Percentiles rank a stretch among this genome's conserved stretches.
These are phyloP conservation scores for Bhutanitis thaidina DNA, from an alignment of 2,888 invertebrate species.

Conservation along the genomic window DNA sequence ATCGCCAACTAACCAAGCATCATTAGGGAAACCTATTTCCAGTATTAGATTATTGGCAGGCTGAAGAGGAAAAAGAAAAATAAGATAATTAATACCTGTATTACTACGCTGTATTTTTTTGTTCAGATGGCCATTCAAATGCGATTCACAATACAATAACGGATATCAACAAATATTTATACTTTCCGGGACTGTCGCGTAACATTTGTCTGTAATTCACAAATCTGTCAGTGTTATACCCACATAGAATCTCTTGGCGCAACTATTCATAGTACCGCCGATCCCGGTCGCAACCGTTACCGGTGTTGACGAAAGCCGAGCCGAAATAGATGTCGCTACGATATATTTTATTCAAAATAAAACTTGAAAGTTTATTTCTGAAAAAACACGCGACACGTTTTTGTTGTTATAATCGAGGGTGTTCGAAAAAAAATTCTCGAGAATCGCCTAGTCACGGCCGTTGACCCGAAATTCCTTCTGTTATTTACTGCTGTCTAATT, in stretches of 20 bases:
- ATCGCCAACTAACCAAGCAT: too few species aligned
- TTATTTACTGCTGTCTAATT: slow-evolving; percentile 52
- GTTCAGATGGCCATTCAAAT: too few species aligned
- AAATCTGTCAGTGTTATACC: slow-evolving; percentile 68
- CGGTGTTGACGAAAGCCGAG: slow-evolving; percentile 58
- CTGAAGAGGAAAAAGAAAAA: too few species aligned
- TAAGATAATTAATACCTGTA: too few species aligned
- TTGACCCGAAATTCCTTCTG: slow-evolving; percentile 58
- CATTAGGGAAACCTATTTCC: too few species aligned
- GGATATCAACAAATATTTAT: slow-evolving; percentile 23
- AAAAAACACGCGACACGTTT: slow-evolving; percentile 48
- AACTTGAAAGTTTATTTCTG: slow-evolving; percentile 51
- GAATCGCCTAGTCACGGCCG: slow-evolving; percentile 39
- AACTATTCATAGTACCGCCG: slow-evolving; percentile 60
- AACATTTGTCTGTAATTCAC: slow-evolving; percentile 62
- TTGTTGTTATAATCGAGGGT: slow-evolving; percentile 64
- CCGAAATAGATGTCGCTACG: slow-evolving; percentile 63
- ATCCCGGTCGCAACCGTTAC: slow-evolving; percentile 41
- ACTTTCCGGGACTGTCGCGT: slow-evolving; percentile 34
- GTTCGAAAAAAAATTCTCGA: slow-evolving; percentile 44
- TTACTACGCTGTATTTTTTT: too few species aligned
- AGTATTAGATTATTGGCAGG: too few species aligned
- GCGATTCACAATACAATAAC: too few species aligned
- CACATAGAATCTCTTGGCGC: slow-evolving; percentile 41
- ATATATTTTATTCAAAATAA: slow-evolving; percentile 68